A percentile compares a stretch with the other conserved stretches of the same genome.
Conservation (phyloP, 1,140 invertebrate species). For the Diachasma alloeum region DNA sequence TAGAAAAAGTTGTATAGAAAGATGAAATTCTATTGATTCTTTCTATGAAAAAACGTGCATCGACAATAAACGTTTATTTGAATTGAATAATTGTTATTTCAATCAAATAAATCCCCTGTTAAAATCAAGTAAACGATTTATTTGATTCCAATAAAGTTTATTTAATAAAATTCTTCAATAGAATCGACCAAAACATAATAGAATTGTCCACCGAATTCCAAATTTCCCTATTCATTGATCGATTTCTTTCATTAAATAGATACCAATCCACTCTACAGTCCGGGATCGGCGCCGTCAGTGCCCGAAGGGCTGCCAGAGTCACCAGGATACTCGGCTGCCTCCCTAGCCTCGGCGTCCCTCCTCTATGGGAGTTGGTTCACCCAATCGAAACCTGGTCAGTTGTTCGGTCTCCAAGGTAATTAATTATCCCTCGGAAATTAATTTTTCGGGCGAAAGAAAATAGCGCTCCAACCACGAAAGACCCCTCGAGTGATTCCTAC, state of each 20-base stretch:
- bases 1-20: no score
- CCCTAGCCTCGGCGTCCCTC: constrained; percentile 59
- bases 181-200: no score
- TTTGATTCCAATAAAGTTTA: no score
- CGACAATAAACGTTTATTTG: no score
- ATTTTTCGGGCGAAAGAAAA: neutral
- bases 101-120: no score
- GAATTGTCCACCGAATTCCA: no score
- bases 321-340: constrained; percentile 51
- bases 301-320: constrained; percentile 33
- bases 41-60: no score
- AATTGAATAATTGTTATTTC: no score
- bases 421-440: neutral
- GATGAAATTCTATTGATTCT: no score
- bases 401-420: constrained; percentile 64
- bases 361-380: constrained; percentile 63
- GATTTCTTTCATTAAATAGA: neutral
- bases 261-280: neutral
- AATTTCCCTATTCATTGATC: no score
- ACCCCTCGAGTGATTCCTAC: neutral
- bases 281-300: neutral
- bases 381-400: constrained; percentile 58
- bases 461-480: neutral
- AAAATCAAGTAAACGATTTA: no score
- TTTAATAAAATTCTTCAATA: no score